phyloP scores from a whole-genome alignment of 2,888 invertebrate genomes.

The Cetonia aurata region DNA sequence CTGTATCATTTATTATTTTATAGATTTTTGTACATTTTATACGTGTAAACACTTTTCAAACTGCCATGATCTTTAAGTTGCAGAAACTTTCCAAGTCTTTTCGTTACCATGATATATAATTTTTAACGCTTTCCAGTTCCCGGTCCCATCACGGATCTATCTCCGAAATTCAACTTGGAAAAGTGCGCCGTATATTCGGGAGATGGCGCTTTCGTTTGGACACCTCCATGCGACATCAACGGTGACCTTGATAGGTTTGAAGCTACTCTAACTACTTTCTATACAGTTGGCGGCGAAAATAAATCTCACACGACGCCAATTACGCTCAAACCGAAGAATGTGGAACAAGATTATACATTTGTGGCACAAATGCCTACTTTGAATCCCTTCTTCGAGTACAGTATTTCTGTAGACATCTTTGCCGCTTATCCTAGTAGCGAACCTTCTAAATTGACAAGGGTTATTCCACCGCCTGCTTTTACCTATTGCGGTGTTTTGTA shows the following conservation, averaged over 20 bases:
- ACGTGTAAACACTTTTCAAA: too few relatives aligned
- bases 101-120: neutral
- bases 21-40: too few relatives aligned
- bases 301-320: neutral
- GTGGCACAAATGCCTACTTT: conserved; percentile 12
- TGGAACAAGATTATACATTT: conserved; percentile 10
- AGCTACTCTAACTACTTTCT: conserved; percentile 1
- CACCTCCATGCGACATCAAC: conserved; percentile 35
- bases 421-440: conserved; percentile 11
- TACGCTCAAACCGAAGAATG: neutral
- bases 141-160: conserved; percentile 12
- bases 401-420: conserved; percentile 19
- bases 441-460: neutral
- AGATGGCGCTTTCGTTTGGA: conserved; percentile 11
- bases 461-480: conserved; percentile 28
- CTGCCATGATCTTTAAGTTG: too few relatives aligned
- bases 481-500: neutral
- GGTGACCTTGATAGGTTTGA: conserved; percentile 22
- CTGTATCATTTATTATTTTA: too few relatives aligned
- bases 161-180: conserved; percentile 1
- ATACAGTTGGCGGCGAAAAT: conserved; percentile 13
- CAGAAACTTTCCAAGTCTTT: too few relatives aligned
- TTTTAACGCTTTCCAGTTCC: conserved; percentile 26
- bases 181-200: conserved; percentile 18
- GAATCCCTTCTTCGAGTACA: conserved; percentile 38